These are phyloP conservation scores for Falco rusticolus DNA, from an alignment of 2,797 vertebrate species.

Conservation along the genomic window DNA sequence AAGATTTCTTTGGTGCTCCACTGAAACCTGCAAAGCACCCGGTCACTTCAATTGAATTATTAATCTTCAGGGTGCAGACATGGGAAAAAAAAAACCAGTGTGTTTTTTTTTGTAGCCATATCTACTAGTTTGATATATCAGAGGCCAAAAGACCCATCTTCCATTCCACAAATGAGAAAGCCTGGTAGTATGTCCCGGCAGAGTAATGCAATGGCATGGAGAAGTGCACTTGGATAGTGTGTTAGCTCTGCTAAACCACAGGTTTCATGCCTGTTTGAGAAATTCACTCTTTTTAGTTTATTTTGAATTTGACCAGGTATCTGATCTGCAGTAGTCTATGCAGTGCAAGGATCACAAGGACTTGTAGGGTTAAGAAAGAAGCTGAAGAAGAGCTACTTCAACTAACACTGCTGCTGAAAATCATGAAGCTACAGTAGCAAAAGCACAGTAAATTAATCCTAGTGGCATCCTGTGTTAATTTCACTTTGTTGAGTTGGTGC, in stretches of 20 bases:
- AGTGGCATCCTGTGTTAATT: neutral
- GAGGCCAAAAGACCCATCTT: neutral
- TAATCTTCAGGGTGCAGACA: neutral
- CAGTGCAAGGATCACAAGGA: neutral
- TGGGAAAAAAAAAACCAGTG: neutral
- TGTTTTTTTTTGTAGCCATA: neutral
- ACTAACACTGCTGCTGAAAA: neutral
- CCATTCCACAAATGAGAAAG: neutral
- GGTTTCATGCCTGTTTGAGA: neutral
- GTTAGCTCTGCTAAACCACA: neutral
- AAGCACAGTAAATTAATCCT: neutral
- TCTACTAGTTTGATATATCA: neutral
- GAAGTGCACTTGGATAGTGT: neutral
- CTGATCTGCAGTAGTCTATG: neutral
- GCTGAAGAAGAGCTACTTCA: neutral
- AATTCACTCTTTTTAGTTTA: neutral
- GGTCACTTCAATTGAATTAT: neutral
- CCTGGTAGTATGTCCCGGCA: neutral
- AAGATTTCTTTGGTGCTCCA: neutral
- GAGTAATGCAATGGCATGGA: neutral
- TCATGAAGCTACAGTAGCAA: neutral
- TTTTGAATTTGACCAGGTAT: neutral
- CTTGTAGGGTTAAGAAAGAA: neutral
- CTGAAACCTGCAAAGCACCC: neutral
- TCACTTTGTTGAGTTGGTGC: neutral